phyloP scores from a whole-genome alignment of 37 sponge, comb jelly and placozoan species.

The Oopsacas minuta region DNA sequence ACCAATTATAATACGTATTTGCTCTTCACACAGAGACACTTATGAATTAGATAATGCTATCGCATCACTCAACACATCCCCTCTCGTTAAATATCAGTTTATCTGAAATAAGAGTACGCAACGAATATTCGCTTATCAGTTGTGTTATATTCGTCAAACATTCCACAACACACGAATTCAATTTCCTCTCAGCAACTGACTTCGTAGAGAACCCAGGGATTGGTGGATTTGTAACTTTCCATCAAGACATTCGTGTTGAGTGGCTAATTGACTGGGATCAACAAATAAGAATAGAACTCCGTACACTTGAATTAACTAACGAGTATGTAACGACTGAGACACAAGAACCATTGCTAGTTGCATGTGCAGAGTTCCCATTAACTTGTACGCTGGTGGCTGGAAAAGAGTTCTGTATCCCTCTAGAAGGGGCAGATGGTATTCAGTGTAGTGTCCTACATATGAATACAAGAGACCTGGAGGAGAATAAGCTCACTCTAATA shows the following conservation, averaged over 20 bases:
- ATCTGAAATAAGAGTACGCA: neutral
- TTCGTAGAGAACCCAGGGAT: conserved; percentile 15
- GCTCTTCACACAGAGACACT: too few species aligned
- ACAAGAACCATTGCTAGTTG: neutral
- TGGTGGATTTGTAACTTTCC: conserved; percentile 5
- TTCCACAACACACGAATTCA: neutral
- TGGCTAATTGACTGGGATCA: neutral
- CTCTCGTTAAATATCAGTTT: neutral
- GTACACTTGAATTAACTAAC: neutral
- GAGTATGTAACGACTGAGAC: neutral
- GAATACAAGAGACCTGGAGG: neutral
- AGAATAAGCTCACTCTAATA: neutral
- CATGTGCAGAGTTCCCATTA: neutral
- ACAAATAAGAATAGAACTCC: neutral
- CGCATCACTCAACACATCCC: neutral
- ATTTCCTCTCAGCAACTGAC: neutral
- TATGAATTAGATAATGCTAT: neutral
- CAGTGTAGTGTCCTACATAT: neutral
- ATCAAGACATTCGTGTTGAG: neutral
- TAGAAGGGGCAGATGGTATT: neutral
- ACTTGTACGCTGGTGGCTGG: neutral
- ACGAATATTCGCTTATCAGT: neutral
- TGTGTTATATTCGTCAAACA: neutral
- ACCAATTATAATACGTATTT: too few species aligned
- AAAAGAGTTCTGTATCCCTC: neutral